A percentile compares a stretch with the other conserved stretches of the same genome.
Evolutionary conservation across 2,797 vertebrate species (phyloP).

Genomic region (Eidolon dupreanum): DNA sequence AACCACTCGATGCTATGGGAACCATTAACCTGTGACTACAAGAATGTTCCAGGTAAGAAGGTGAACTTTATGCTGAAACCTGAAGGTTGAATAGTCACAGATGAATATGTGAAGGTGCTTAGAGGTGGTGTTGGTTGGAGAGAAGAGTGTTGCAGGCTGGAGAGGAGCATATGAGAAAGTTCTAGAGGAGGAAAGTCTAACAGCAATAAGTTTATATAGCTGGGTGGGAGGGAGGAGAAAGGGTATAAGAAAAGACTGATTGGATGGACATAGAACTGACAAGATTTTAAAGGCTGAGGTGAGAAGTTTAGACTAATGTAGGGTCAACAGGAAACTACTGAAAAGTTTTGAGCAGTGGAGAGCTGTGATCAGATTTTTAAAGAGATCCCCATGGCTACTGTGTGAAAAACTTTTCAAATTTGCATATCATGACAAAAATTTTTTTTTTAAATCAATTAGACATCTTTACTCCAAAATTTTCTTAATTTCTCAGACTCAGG

Average conservation of each 20-base stretch:
- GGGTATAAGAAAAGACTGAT: not conserved
- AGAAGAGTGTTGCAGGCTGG: not conserved
- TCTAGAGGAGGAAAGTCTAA: not conserved
- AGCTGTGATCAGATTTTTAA: constrained; percentile 41
- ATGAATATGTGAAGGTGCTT: not conserved
- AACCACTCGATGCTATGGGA: not conserved
- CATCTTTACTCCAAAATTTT: not conserved
- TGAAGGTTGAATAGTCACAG: not conserved
- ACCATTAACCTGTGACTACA: not conserved
- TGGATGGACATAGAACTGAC: not conserved
- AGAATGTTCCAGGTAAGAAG: not conserved
- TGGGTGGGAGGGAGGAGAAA: not conserved
- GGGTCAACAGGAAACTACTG: not conserved
- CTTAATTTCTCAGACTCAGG: constrained; percentile 44
- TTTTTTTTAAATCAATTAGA: not conserved
- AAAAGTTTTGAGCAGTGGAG: constrained; percentile 3
- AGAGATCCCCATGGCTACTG: not conserved
- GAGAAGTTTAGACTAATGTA: not conserved
- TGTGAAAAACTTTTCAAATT: constrained; percentile 18
- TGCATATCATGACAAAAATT: not conserved
- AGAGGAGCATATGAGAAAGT: not conserved
- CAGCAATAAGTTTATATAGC: not conserved
- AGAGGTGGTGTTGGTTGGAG: not conserved
- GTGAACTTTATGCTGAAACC: not conserved
- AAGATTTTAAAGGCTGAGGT: not conserved